A percentile compares a stretch with the other conserved stretches of the same genome.
phyloP scores from a whole-genome alignment of 2,113 vertebrate genomes.

The Reinhardtius hippoglossoides region DNA sequence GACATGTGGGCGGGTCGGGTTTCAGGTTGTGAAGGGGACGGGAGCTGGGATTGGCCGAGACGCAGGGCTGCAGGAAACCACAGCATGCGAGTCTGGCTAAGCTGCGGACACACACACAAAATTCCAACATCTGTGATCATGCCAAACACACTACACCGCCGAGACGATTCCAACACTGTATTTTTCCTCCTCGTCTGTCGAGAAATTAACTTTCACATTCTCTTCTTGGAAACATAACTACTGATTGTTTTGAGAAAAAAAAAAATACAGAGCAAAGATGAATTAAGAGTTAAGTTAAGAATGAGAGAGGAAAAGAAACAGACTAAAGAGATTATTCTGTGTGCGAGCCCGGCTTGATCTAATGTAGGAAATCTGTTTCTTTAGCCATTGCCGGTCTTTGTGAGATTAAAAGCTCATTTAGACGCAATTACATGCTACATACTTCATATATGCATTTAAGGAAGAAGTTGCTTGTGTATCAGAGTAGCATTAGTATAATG shows the following conservation, averaged over 20 bases:
- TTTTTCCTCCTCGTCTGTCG: background rate
- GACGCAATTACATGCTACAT: constrained; percentile 44
- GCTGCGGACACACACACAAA: constrained; percentile 10
- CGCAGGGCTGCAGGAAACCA: constrained; percentile 47
- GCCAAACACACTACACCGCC: background rate
- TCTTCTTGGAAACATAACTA: background rate
- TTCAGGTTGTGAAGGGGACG: constrained; percentile 42
- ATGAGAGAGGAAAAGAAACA: background rate
- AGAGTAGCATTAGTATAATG: background rate
- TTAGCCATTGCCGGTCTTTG: constrained; percentile 10
- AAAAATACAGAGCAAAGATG: background rate
- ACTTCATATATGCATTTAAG: constrained; percentile 22
- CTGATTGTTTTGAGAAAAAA: constrained; percentile 16
- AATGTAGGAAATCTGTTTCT: constrained; percentile 2
- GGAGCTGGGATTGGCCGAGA: constrained; percentile 30
- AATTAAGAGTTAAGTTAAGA: background rate
- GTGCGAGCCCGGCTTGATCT: constrained; percentile 19
- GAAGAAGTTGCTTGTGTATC: constrained; percentile 1
- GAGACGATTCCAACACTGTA: constrained; percentile 16
- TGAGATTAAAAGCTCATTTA: constrained; percentile 58
- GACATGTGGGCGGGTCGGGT: constrained; percentile 43
- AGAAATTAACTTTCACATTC: constrained; percentile 6
- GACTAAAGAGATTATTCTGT: background rate
- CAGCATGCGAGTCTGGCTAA: constrained; percentile 44
- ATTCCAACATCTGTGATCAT: background rate